phyloP scores from a whole-genome alignment of 2,888 invertebrate species.

The Euzetes globulus region DNA sequence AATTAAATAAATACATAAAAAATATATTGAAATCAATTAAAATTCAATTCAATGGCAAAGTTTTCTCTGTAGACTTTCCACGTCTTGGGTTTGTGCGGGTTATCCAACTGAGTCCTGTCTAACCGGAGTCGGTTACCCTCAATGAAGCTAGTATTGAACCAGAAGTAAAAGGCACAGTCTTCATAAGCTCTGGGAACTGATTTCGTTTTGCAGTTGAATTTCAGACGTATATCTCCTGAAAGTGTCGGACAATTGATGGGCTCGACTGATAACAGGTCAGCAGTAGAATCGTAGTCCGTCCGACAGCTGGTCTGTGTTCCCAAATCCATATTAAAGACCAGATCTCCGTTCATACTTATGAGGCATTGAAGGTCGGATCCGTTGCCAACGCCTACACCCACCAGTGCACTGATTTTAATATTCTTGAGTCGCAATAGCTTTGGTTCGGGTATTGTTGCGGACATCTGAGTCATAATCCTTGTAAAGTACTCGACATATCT shows the following conservation, averaged over 20 bases:
- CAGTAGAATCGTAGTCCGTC: constrained; percentile 42
- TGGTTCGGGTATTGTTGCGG: constrained; percentile 46
- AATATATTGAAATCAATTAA: background rate
- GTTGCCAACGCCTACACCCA: constrained; percentile 50
- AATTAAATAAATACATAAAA: background rate
- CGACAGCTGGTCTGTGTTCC: constrained; percentile 40
- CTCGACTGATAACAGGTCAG: constrained; percentile 43
- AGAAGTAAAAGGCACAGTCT: constrained; percentile 52
- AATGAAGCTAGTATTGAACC: constrained; percentile 53
- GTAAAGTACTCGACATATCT: constrained; percentile 53
- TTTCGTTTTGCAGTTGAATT: constrained; percentile 47
- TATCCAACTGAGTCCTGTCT: constrained; percentile 50
- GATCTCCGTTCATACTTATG: constrained; percentile 45
- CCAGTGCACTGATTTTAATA: constrained; percentile 46
- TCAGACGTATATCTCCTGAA: constrained; percentile 49
- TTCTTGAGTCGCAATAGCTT: constrained; percentile 46
- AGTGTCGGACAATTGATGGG: constrained; percentile 46
- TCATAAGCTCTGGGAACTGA: constrained; percentile 50
- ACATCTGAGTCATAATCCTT: constrained; percentile 47
- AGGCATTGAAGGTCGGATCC: constrained; percentile 49
- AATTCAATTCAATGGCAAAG: constrained; percentile 47
- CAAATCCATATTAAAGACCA: constrained; percentile 48
- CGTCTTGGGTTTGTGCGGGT: constrained; percentile 51
- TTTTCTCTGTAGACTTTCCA: constrained; percentile 49
- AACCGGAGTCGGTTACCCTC: constrained; percentile 45